Evolutionary conservation across 2,797 vertebrate species (phyloP).

Genomic region (Poeciliopsis turneri): DNA sequence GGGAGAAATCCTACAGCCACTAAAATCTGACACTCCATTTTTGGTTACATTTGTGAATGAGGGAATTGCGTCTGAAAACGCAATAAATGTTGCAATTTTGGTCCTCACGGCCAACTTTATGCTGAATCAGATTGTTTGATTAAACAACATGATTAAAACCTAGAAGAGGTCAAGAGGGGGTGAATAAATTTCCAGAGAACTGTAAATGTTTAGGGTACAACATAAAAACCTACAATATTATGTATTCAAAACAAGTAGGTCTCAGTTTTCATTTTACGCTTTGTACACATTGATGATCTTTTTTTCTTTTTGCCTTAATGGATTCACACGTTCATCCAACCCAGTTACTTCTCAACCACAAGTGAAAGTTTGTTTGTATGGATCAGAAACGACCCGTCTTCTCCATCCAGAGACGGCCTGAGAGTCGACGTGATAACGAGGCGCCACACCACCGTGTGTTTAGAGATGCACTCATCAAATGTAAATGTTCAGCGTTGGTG

Average conservation of each 20-base stretch:
- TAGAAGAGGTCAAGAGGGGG: background rate
- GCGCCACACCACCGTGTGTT: slow-evolving; percentile 1
- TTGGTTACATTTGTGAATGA: too few relatives aligned
- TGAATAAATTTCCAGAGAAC: background rate
- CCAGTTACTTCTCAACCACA: too few relatives aligned
- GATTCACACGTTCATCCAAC: background rate
- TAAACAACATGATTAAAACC: background rate
- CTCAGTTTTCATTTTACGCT: background rate
- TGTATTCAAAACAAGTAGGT: background rate
- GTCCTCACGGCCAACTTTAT: background rate
- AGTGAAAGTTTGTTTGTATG: background rate
- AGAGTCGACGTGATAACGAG: slow-evolving; percentile 24
- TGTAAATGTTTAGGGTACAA: background rate
- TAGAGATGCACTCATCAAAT: slow-evolving; percentile 29
- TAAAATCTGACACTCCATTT: too few relatives aligned
- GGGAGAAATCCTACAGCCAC: too few relatives aligned
- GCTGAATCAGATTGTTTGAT: background rate
- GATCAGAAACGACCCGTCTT: slow-evolving; percentile 9
- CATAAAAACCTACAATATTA: background rate
- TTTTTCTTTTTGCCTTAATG: background rate
- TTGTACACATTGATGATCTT: background rate
- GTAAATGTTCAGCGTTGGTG: slow-evolving; percentile 20
- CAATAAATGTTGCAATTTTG: background rate
- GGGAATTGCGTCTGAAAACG: too few relatives aligned
- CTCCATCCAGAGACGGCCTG: slow-evolving; percentile 7